These are phyloP conservation scores for Teinopalpus imperialis DNA, from an alignment of 2,888 invertebrate species.

Conservation along the genomic window DNA sequence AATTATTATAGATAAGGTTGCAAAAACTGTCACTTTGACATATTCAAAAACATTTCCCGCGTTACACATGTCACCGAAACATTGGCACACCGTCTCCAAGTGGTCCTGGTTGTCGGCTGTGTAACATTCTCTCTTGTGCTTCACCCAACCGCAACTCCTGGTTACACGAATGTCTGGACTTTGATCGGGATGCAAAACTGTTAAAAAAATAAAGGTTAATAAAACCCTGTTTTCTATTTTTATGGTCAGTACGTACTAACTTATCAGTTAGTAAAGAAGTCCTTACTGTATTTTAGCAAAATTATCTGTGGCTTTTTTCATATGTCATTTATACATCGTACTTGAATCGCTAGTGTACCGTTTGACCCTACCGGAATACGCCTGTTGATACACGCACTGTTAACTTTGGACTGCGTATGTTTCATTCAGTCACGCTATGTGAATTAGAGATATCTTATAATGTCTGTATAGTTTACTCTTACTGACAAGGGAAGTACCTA, in stretches of 20 bases:
- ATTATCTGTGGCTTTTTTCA: too few species aligned
- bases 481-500: conserved; percentile 5
- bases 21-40: conserved; percentile 42
- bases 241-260: too few species aligned
- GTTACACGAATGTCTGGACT: conserved; percentile 67
- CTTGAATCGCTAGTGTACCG: conserved; percentile 1
- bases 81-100: conserved; percentile 82
- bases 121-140: conserved; percentile 71
- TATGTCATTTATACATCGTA: neutral
- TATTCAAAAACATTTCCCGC: conserved; percentile 41
- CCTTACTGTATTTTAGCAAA: too few species aligned
- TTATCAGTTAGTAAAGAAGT: too few species aligned
- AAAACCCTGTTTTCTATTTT: too few species aligned
- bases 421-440: conserved; percentile 19
- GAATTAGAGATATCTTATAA: conserved; percentile 19
- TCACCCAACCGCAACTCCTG: conserved; percentile 83
- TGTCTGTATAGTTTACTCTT: neutral
- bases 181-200: conserved; percentile 57
- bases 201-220: conserved; percentile 39
- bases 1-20: conserved; percentile 34
- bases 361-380: conserved; percentile 31
- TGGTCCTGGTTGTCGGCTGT: conserved; percentile 83
- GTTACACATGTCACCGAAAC: conserved; percentile 83
- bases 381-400: conserved; percentile 34
- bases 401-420: conserved; percentile 30